Base-by-base conservation (phyloP, 1,140 invertebrate species). In the Drosophila dunni region DNA sequence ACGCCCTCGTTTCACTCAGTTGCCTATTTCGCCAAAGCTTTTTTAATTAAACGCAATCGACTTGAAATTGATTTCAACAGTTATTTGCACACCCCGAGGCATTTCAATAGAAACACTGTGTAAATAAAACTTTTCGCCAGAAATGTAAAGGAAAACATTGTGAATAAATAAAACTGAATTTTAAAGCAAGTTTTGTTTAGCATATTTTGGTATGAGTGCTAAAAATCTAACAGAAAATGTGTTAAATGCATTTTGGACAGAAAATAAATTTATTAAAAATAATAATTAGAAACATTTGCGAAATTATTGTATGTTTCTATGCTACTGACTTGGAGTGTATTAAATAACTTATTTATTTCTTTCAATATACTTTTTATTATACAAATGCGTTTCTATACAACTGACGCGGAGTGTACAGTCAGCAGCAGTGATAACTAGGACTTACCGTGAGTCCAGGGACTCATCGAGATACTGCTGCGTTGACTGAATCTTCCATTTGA, bases 401-500 rank as follows among this genome's bases (percentile, higher is more conserved):
- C 7, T 50, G 17, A 0, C 58, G 5, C 44, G 45, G 15, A 11
- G 36, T 54, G 50, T 48, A 74, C 69, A 64, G 63, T 33, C 70
- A 75, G 68, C n/a, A 33, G 51, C 36, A 20, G 33, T 1, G 8
- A 11, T 29, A 29, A 29, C 17, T 10, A 0, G 36, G 68, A 71
- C 82, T 79, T 74, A 95, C 94, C 95, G 94, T 79, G 94, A 94
- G 91, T 96, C 95, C 40, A 94, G 92, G 69, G 95, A 95, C 84
- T 95, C 95, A 6, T 94, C 94, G 42, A 96, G 95, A 71, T 95
- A 94, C 79, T 95, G 94, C 56, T 93, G 92, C 60, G 91, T 92
- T 40, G 82, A 79, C 58, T 94, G 94, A 64, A 94, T 94, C 78
- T 95, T 93, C 97, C 97, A 98, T 58, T 95, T 94, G 57, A 98